Conservation (phyloP, 2,797 vertebrate genomes). For the Danio choprae region DNA sequence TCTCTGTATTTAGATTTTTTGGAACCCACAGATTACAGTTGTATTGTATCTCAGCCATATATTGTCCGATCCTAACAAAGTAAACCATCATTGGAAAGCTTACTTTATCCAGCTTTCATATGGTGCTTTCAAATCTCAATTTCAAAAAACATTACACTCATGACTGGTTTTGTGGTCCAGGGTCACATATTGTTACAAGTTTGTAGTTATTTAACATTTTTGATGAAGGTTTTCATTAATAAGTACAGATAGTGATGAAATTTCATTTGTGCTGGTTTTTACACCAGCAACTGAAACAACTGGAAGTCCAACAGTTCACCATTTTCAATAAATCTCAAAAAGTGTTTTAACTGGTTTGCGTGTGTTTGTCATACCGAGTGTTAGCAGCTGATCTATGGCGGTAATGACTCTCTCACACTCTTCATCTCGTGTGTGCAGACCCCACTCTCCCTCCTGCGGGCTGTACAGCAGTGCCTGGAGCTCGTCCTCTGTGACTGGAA, state of each 20-base stretch:
- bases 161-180: too few relatives aligned
- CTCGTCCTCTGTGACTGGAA: slow-evolving; percentile 92
- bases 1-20: too few relatives aligned
- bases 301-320: neutral
- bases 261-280: neutral
- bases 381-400: slow-evolving; percentile 91
- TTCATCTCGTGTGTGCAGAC: slow-evolving; percentile 89
- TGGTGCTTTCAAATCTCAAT: too few relatives aligned
- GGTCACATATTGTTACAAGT: too few relatives aligned
- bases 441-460: slow-evolving; percentile 97
- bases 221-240: neutral
- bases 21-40: too few relatives aligned
- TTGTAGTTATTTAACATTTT: neutral
- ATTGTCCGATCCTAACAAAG: too few relatives aligned
- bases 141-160: too few relatives aligned
- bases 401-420: slow-evolving; percentile 91
- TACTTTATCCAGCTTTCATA: too few relatives aligned
- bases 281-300: neutral
- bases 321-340: neutral
- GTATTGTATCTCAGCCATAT: too few relatives aligned
- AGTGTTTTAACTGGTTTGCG: neutral
- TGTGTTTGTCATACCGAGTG: slow-evolving; percentile 82
- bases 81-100: too few relatives aligned
- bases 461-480: slow-evolving; percentile 89
- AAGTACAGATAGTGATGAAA: neutral